Evolutionary conservation across 2,113 vertebrate species (phyloP), one percentile per base, ranked within the genome.

Genomic region (Xerus inauris): DNA sequence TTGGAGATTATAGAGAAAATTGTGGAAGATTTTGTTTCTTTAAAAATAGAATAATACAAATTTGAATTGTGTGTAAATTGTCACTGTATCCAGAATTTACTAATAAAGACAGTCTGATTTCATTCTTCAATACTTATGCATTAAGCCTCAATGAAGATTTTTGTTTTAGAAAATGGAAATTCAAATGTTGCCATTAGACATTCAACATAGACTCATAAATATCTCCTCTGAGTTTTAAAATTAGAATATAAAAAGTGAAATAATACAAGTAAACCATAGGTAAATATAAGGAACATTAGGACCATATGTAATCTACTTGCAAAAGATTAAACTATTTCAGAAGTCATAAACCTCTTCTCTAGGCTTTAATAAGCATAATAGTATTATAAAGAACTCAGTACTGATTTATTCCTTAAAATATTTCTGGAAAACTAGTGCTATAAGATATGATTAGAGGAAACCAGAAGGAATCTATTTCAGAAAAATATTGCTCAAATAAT

Each of bases 41-140:
- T 87, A 76, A 94, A 87, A 91, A 51, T 38, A 6, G 76, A 89
- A 87, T 73, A 83, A 45, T 76, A 30, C 65, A 90, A 92, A 57
- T 24, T 45, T 94, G 59, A 35, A 59, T 79, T 94, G 20, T 93
- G 28, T 11, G 32, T 76, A 65, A 51, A 76, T 77, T 92, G 71
- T 71, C 22, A 75, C 87, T 67, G 5, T 75, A 38, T 51, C 35
- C 10, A 89, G 38, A 89, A 94, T 87, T 84, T 77, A 85, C 24
- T 30, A 62, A 88, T 69, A n/a, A 77, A 73, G 35, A 10, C 26
- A 89, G 35, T n/a, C 6, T 28, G 20, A 69, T 40, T 75, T 86
- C 32, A 51, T 38, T 91, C 16, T 84, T 85, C 24, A 81, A 30
- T 14, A 45, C 24, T 77, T 12, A 30, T 4, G 6, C 62, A 35